These are phyloP conservation scores for Saturnia pavonia DNA, from an alignment of 2,888 invertebrate genomes.

Conservation along the genomic window DNA sequence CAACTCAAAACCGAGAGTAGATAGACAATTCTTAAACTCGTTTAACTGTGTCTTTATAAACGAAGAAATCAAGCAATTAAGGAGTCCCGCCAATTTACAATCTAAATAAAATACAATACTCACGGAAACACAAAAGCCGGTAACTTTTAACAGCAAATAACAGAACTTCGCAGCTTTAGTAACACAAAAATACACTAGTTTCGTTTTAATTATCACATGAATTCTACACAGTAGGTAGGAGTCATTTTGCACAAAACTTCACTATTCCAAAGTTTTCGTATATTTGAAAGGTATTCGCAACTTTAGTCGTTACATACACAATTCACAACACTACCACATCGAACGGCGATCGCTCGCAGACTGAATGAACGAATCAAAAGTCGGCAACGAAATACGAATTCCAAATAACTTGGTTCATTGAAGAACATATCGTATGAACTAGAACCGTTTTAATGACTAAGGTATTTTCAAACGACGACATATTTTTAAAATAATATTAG, in stretches of 20 bases:
- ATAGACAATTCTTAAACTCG: neutral
- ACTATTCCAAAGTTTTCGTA: conserved; percentile 52
- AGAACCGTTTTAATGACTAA: neutral
- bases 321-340: conserved; percentile 33
- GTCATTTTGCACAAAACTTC: conserved; percentile 56
- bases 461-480: neutral
- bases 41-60: neutral
- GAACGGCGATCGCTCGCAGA: conserved; percentile 57
- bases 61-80: neutral
- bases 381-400: conserved; percentile 17
- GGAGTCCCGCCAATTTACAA: conserved; percentile 14
- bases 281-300: conserved; percentile 46
- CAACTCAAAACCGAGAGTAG: neutral
- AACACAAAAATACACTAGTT: conserved; percentile 39
- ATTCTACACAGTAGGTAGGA: conserved; percentile 50
- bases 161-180: conserved; percentile 41
- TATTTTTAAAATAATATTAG: neutral
- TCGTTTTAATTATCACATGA: conserved; percentile 45
- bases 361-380: conserved; percentile 42
- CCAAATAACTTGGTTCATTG: conserved; percentile 18
- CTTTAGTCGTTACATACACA: conserved; percentile 39
- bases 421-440: conserved; percentile 11
- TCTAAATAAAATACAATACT: conserved; percentile 19
- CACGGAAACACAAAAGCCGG: conserved; percentile 44
- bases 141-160: conserved; percentile 39